Evolutionary conservation across 1,140 invertebrate genomes (phyloP).

Genomic region (Apis florea): DNA sequence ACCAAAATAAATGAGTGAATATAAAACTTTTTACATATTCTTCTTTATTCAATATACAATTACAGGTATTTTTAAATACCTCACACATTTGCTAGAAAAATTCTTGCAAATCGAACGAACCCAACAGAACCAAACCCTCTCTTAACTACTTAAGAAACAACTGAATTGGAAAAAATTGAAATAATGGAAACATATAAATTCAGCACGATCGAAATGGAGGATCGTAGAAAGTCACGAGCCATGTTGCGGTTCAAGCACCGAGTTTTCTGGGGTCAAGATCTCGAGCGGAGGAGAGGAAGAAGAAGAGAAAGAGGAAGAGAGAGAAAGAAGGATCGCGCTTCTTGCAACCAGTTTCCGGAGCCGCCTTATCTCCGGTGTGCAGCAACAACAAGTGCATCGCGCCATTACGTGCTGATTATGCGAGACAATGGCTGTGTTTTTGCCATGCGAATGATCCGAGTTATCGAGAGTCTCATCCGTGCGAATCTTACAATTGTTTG

Average conservation of each 20-base stretch:
- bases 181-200: too few species aligned
- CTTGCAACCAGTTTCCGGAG: constrained; percentile 32
- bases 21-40: too few species aligned
- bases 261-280: constrained; percentile 11
- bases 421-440: constrained; percentile 44
- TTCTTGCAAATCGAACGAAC: too few species aligned
- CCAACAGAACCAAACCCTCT: too few species aligned
- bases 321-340: neutral
- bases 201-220: neutral
- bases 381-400: constrained; percentile 31
- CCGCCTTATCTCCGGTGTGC: constrained; percentile 40
- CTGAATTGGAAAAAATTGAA: too few species aligned
- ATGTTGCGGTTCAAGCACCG: neutral
- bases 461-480: neutral
- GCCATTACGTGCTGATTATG: constrained; percentile 45
- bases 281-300: neutral
- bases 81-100: too few species aligned
- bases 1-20: too few species aligned
- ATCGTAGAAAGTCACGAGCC: neutral
- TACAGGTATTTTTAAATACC: too few species aligned
- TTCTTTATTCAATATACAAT: too few species aligned
- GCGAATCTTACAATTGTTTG: constrained; percentile 16
- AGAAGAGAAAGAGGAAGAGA: neutral
- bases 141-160: too few species aligned
- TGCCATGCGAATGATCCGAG: constrained; percentile 29